Base-by-base conservation (phyloP, 2,797 vertebrate genomes). In the Scolopax rusticola region DNA sequence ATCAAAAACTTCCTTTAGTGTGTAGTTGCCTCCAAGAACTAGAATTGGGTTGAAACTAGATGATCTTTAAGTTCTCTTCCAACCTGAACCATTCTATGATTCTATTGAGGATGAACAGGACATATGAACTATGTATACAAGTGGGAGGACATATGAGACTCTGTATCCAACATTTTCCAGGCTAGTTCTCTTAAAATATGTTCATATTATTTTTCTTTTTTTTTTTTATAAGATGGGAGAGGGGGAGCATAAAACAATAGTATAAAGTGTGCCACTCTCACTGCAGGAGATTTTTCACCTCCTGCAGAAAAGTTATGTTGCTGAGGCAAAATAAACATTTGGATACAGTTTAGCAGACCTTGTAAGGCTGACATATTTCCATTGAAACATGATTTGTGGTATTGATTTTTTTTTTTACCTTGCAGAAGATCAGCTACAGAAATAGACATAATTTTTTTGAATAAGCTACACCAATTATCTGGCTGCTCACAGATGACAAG, bases 321-420 rank as follows among this genome's bases (percentile, higher is more conserved):
- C 25, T 74, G 56, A 93, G 95, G 75, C 96, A 96, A 97, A 97
- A 96, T 56, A 96, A 97, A 93, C 60, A 85, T 95, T 94, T 96
- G 41, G 68, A 41, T 73, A 87, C 13, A 93, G 51, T 87, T 94
- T 93, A 90, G 40, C 81, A 92, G 79, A 90, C 57, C 63, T 87
- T 94, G 81, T 93, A 91, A 93, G 56, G 48, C 32, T 89, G 94
- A 95, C 85, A 95, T 93, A 78, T 95, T 97, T 92, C 48, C 80
- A 95, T 40, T 97, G 77, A 96, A 94, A 95, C 57, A 12, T 95
- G 93, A 95, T 91, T 96, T 85, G 96, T 68, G 7, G 8, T 70
- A 96, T 92, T 97, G 94, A 97, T 96, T 95, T 85, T 91, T 96
- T 95, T 87, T 92, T 89, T 84, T 96, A 97, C 86, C 89, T 96